Evolutionary conservation across 2,113 vertebrate genomes (phyloP), one percentile per base, ranked within the genome.

Genomic region (Scophthalmus maximus): DNA sequence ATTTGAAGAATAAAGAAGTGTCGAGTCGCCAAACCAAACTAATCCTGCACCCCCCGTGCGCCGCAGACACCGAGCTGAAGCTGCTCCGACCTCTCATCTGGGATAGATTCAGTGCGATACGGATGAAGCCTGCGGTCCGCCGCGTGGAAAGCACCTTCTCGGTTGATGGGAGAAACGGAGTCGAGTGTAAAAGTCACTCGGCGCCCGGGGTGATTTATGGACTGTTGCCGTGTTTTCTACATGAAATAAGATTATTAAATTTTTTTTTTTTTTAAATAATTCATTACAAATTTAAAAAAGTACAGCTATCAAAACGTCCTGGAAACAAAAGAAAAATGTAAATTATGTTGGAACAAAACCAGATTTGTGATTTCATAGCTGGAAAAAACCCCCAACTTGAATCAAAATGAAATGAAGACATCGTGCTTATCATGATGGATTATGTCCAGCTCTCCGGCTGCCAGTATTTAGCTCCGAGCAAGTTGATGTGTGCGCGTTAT

Each of bases 1-100:
- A 79, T 78, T 64, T 70, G n/a, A 72, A 83, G 67, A 79, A 78
- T 71, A 78, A 81, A 79, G 69, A 82, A 25, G 14, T 61, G 74
- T 75, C 50, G 47, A 56, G 25, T n/a, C 42, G 61, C 32, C 65
- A 74, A 51, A 34, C 66, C n/a, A 15, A 75, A 46, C 66, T 27
- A 14, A 74, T 34, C 30, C 63, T 23, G 17, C n/a, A n/a, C 3
- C 14, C 57, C 73, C 34, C 46, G 25, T 27, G 18, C 6, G n/a
- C 25, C 22, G 15, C 5, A 51, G 49, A 62, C 25, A 57, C 46
- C 44, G 46, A 50, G 60, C 36, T 49, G 20, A 58, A 62, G 64
- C 64, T 30, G 52, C 23, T 68, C 22, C 53, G 36, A 70, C 49
- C 29, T 30, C 38, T 12, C 53, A 50, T 49, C 58, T 63, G 44